Percentiles rank a stretch among this genome's conserved stretches.
These are phyloP conservation scores for Teinopalpus imperialis DNA, from an alignment of 2,888 invertebrate species.

Conservation along the genomic window DNA sequence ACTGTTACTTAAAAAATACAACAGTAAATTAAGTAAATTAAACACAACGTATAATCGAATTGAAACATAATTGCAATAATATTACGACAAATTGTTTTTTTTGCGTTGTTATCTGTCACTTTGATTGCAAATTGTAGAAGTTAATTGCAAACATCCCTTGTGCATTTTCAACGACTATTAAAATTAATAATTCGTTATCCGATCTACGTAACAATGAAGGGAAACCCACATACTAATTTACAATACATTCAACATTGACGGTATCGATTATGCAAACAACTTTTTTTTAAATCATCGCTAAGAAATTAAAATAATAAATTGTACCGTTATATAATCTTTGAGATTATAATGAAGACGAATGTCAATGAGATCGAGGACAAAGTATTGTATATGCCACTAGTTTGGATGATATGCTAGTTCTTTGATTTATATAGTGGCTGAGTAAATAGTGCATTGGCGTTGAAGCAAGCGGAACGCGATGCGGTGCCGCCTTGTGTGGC, in stretches of 20 bases:
- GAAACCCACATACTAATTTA: constrained; percentile 6
- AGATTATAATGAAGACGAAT: constrained; percentile 9
- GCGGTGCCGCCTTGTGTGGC: constrained; percentile 34
- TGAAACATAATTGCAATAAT: too few species aligned
- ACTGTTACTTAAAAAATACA: too few species aligned
- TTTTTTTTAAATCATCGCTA: neutral
- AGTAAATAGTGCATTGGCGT: constrained; percentile 42
- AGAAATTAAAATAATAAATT: neutral
- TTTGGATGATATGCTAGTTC: constrained; percentile 6
- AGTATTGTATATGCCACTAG: constrained; percentile 27
- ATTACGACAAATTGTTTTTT: too few species aligned
- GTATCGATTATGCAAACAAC: too few species aligned
- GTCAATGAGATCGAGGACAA: neutral
- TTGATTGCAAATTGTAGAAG: constrained; percentile 16
- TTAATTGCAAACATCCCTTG: constrained; percentile 21
- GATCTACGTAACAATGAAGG: constrained; percentile 6
- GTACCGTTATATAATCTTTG: neutral
- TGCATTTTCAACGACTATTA: constrained; percentile 16
- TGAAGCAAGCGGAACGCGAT: constrained; percentile 29
- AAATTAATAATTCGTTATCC: constrained; percentile 23
- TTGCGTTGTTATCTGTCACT: too few species aligned
- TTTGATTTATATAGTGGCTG: constrained; percentile 44
- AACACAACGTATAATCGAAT: too few species aligned
- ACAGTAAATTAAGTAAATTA: too few species aligned
- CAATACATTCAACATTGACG: constrained; percentile 3